Evolutionary conservation across 2,888 invertebrate species (phyloP).

Genomic region (Orchestes rusci): DNA sequence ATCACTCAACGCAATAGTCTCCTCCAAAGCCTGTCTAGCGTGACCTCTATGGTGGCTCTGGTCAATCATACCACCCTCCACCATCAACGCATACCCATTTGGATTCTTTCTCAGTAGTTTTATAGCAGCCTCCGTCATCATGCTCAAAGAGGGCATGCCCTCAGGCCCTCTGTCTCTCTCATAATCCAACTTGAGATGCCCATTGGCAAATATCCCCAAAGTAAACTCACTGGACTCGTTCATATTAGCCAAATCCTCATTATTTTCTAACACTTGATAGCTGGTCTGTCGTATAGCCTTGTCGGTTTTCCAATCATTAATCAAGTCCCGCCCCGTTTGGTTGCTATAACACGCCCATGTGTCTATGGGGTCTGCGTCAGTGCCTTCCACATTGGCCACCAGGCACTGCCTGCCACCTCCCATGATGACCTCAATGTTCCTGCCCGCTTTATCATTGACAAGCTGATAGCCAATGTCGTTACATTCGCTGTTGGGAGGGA

Average conservation of each 20-base stretch:
- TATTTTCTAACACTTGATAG: slow-evolving; percentile 60
- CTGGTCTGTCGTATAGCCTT: slow-evolving; percentile 43
- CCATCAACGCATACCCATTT: slow-evolving; percentile 68
- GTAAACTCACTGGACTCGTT: slow-evolving; percentile 63
- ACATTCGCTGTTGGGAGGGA: slow-evolving; percentile 54
- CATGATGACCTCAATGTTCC: slow-evolving; percentile 69
- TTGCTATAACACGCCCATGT: slow-evolving; percentile 52
- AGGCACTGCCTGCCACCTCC: slow-evolving; percentile 75
- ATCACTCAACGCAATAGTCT: slow-evolving; percentile 70
- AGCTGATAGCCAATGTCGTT: slow-evolving; percentile 82
- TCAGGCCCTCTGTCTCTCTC: slow-evolving; percentile 55
- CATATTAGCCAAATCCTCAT: slow-evolving; percentile 54
- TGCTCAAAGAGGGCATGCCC: slow-evolving; percentile 70
- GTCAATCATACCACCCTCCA: slow-evolving; percentile 82
- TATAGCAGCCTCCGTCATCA: slow-evolving; percentile 75
- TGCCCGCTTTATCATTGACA: slow-evolving; percentile 71
- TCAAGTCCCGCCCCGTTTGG: slow-evolving; percentile 76
- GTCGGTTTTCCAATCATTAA: slow-evolving; percentile 59
- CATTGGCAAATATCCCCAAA: slow-evolving; percentile 74
- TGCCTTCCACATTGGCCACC: slow-evolving; percentile 50
- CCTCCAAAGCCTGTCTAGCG: slow-evolving; percentile 69
- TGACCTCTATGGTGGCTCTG: slow-evolving; percentile 78
- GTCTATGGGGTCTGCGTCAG: slow-evolving; percentile 45
- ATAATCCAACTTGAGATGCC: slow-evolving; percentile 68
- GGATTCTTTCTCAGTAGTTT: slow-evolving; percentile 57